These are phyloP conservation scores for Patagioenas fasciata DNA, from an alignment of 2,113 vertebrate species.

Conservation along the genomic window DNA sequence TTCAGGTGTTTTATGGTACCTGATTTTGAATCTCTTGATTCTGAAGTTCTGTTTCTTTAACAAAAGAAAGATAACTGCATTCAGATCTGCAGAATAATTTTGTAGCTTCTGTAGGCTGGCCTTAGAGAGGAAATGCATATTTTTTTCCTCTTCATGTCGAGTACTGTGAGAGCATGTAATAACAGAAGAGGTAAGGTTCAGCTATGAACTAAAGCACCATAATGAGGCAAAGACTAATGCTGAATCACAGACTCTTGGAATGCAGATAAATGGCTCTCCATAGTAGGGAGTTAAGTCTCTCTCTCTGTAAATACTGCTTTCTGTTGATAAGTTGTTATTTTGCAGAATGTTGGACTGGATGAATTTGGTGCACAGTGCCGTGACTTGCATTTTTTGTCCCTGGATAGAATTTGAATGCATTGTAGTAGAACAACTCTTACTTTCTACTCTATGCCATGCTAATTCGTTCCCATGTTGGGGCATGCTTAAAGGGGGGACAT, in stretches of 20 bases:
- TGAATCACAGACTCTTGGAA: background rate
- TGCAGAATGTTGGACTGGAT: background rate
- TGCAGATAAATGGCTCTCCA: background rate
- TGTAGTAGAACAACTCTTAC: background rate
- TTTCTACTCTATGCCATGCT: background rate
- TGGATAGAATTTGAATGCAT: background rate
- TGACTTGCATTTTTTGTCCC: background rate
- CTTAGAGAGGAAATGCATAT: background rate
- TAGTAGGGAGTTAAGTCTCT: background rate
- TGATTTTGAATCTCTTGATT: background rate
- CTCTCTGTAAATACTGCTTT: background rate
- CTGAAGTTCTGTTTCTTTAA: background rate
- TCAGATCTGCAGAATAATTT: background rate
- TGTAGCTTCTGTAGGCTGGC: background rate
- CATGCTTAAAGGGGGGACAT: background rate
- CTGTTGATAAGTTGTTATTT: background rate
- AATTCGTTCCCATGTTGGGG: background rate
- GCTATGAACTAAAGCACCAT: background rate
- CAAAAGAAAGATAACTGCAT: background rate
- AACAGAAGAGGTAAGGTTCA: background rate
- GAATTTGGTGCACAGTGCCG: background rate
- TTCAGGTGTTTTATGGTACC: background rate
- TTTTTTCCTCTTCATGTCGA: background rate
- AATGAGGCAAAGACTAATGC: background rate
- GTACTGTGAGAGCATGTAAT: background rate